Evolutionary conservation across 2,113 vertebrate species (phyloP).

Genomic region (Halichoeres trimaculatus): DNA sequence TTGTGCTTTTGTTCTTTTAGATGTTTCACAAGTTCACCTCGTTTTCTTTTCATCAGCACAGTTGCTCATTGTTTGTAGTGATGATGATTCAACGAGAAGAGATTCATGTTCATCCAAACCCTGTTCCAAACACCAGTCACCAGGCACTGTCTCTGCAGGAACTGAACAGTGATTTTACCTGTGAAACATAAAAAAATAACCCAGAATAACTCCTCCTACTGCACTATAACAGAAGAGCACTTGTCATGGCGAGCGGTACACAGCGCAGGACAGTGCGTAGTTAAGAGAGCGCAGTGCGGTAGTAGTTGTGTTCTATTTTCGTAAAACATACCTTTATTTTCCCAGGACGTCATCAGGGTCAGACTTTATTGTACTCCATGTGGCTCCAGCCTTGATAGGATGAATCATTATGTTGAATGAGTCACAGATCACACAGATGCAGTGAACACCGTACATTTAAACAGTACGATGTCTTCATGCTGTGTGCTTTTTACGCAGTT

Average conservation of each 20-base stretch:
- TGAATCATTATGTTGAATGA: conserved; percentile 52
- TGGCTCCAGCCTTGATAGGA: conserved; percentile 39
- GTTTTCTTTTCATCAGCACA: neutral
- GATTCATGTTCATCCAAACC: neutral
- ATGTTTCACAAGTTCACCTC: neutral
- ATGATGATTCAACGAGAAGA: conserved; percentile 7
- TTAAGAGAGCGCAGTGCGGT: conserved; percentile 1
- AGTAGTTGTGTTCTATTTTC: conserved; percentile 26
- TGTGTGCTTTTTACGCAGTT: neutral
- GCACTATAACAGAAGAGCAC: conserved; percentile 30
- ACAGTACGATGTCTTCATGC: neutral
- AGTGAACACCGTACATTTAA: conserved; percentile 16
- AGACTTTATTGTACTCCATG: conserved; percentile 29
- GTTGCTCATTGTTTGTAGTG: conserved; percentile 10
- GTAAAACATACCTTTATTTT: conserved; percentile 22
- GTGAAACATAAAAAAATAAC: conserved; percentile 12
- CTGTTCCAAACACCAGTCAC: neutral
- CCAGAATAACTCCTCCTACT: conserved; percentile 53
- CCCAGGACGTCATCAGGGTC: conserved; percentile 11
- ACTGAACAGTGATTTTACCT: conserved; percentile 25
- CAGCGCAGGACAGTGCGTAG: conserved; percentile 14
- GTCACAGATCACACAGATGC: conserved; percentile 36
- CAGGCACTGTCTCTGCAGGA: neutral
- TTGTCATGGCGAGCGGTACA: neutral
- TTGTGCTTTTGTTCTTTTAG: too few species aligned